Base-by-base conservation (phyloP, 2,888 invertebrate species). In the Allacma fusca region DNA sequence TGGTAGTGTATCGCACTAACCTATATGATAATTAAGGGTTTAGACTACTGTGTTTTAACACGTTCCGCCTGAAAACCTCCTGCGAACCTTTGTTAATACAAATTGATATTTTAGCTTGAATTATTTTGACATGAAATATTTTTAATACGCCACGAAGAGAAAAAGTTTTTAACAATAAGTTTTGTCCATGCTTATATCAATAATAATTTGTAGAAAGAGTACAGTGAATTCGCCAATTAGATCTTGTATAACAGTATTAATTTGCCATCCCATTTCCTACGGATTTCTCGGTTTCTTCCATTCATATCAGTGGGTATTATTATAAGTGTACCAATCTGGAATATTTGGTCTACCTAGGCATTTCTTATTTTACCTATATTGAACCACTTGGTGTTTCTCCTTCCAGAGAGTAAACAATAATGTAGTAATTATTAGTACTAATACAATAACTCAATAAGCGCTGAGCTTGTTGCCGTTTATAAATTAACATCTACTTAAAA, bases 241-340 rank as follows among this genome's bases (percentile, higher is more conserved):
- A 50, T 50, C 50, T 50, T 50, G 50, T 50, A n/a, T 50, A 50
- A 50, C 50, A 50, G 50, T 50, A 50, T 50, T 50, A 50, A 50
- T 50, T 50, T 50, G 50, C 50, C 50, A 50, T 50, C 50, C 50
- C 50, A 50, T 50, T 50, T n/a, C 50, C 50, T 16, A 50, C 4
- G 50, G 19, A 50, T 12, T 50, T 50, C 50, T 50, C 2, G 4
- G 7, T 50, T 50, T 16, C 50, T 19, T 50, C 16, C 34, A 34
- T 34, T 34, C 9, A 34, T 34, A 34, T 34, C 50, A 50, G 50
- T 50, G 50, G 50, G 50, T 50, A 50, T 50, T 50, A n/a, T 4
- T 50, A 50, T 16, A 50, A n/a, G 4, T 9, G 16, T 50, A 50
- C n/a, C 16, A 50, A 50, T 16, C 50, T 19, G 50, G 50, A 50